Evolutionary conservation across 2,888 invertebrate species (phyloP), one percentile per base, ranked within the genome.

Genomic region (Thera britannica): DNA sequence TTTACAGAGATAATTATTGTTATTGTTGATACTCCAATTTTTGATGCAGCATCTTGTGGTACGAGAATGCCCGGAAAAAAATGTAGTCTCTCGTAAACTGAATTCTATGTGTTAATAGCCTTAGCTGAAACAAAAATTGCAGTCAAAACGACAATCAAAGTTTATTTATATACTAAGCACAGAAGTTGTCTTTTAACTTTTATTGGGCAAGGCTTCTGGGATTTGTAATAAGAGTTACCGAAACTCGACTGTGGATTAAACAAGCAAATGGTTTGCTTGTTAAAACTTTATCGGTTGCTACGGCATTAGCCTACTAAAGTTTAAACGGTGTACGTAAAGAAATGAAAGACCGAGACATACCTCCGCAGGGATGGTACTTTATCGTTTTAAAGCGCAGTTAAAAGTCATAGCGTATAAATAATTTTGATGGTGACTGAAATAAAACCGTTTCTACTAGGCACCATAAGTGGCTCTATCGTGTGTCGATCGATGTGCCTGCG

Each of bases 151-250:
- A 23, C 23, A 23, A 23, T 23, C 23, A 23, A 23, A 23, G 23
- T 23, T 41, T 41, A 41, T 41, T 41, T 41, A 41, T 41, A 7
- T 9, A 64, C 59, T 55, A 41, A 55, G 48, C 41, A n/a, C 55
- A n/a, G 11, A 65, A 65, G 58, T 52, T 62, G 36, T 36, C 46
- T 52, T 44, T 63, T 74, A 80, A 86, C 78, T 85, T 23, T 80
- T 83, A 84, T 85, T 82, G 75, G 72, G 69, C 65, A 76, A 75
- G 71, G 68, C 82, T 76, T 78, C 72, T 65, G 83, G 82, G 80
- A 80, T 65, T 67, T 54, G 69, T 78, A 75, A 79, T 74, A 76
- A 81, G 80, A 80, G 77, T 83, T 79, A 76, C 68, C 54, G 60
- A 72, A 73, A 67, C 72, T 70, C 69, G 67, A 75, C 73, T 74